A percentile compares a stretch with the other conserved stretches of the same genome.
Evolutionary conservation across 2,113 vertebrate genomes (phyloP).

Genomic region (Gymnorhina tibicen): DNA sequence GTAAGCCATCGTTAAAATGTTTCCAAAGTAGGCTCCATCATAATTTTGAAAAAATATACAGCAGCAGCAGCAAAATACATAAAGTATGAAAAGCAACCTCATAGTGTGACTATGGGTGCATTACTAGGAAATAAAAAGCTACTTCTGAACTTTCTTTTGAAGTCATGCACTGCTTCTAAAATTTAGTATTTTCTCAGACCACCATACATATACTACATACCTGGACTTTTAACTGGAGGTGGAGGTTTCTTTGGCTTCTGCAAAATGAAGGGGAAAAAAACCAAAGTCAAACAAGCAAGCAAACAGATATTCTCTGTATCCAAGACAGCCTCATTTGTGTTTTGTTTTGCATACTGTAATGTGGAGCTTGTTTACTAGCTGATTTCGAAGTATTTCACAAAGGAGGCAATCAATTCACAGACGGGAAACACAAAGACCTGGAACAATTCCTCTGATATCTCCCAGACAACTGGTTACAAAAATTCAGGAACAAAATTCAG

Average conservation of each 20-base stretch:
- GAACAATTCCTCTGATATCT: neutral
- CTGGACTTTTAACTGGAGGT: conserved; percentile 78
- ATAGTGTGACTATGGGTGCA: neutral
- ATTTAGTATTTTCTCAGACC: neutral
- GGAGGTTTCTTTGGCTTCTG: conserved; percentile 88
- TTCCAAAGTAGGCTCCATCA: neutral
- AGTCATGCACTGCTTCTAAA: neutral
- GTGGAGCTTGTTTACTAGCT: neutral
- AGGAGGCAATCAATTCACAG: neutral
- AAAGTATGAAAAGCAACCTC: neutral
- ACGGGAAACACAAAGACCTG: neutral
- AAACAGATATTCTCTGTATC: neutral
- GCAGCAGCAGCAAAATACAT: neutral
- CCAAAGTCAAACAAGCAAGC: neutral
- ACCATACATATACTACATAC: conserved; percentile 45
- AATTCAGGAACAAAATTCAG: neutral
- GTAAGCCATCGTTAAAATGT: neutral
- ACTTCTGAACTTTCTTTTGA: neutral
- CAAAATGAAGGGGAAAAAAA: neutral
- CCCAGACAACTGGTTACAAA: neutral
- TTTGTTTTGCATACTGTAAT: neutral
- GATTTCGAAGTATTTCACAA: neutral
- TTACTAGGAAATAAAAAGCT: neutral
- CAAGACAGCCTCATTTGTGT: neutral
- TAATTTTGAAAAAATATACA: neutral